Evolutionary conservation across 2,888 invertebrate species (phyloP).

Genomic region (Drosophila fulvimacula): DNA sequence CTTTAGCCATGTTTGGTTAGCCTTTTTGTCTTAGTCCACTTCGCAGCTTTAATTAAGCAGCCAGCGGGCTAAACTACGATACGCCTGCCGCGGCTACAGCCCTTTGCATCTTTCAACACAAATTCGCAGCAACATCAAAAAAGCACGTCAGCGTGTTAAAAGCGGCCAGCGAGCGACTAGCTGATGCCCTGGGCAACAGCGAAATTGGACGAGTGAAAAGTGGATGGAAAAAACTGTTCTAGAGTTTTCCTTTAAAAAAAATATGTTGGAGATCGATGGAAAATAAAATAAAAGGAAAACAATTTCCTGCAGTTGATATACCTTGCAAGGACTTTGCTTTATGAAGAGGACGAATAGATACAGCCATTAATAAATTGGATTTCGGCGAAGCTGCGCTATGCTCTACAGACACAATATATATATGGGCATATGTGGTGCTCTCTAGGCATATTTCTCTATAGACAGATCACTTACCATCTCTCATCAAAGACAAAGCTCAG

Average conservation of each 20-base stretch:
- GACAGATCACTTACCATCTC: too few species aligned
- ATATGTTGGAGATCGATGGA: neutral
- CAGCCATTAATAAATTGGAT: too few species aligned
- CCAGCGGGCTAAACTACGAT: conserved; percentile 13
- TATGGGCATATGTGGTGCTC: too few species aligned
- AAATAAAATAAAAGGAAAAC: neutral
- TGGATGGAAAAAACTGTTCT: neutral
- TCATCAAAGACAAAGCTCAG: too few species aligned
- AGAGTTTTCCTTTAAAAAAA: neutral
- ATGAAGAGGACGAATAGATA: too few species aligned
- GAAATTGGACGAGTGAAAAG: neutral
- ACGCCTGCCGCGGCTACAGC: conserved; percentile 3
- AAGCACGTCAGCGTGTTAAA: conserved; percentile 2
- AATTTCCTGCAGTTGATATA: neutral
- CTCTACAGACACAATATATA: too few species aligned
- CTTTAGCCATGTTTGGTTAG: conserved; percentile 29
- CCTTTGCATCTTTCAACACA: conserved; percentile 13
- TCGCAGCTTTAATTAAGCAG: conserved; percentile 44
- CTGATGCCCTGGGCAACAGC: neutral
- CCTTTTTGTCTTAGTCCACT: conserved; percentile 22
- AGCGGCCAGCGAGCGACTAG: neutral
- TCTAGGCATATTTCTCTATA: too few species aligned
- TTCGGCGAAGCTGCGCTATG: too few species aligned
- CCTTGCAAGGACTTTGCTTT: neutral
- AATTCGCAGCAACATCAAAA: conserved; percentile 1